Evolutionary conservation across 2,888 invertebrate species (phyloP), one percentile per base, ranked within the genome.

Genomic region (Rhopalosiphum nymphaeae): DNA sequence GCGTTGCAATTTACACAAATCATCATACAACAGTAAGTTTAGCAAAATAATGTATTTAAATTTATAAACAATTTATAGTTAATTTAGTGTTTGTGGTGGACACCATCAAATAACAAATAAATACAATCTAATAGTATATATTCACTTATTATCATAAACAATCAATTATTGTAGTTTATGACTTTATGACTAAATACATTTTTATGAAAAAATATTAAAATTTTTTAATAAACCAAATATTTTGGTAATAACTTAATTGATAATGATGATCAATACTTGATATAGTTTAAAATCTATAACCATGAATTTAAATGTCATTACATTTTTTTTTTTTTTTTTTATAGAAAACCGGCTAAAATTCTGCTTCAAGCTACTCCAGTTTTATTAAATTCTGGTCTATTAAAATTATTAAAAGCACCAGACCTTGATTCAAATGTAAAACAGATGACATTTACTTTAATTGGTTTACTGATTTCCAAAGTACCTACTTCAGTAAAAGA

Each of bases 1-100:
- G 98, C 98, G 0, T 96, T 99, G 29, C 97, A 98, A 96, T 98
- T 98, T 96, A 97, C 98, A 26, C 97, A 97, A 94, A 98, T 98
- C 95, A 97, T 98, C 89, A 97, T 98, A 89, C 97, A 97, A 95
- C 97, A 97, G 98, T 98, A 96, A 97, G 97, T 96, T 90, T 53
- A 56, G 53, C 36, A 36, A 7, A 36, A 29, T 88, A 26, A 57
- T 89, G 3, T 5, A 87, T 87, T 49, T 86, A 86, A 46, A 44
- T 46, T 26, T 78, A 21, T 36, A 9, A 21, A 36, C 5, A 7
- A 21, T 36, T 21, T 78, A 42, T 78, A 2, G 9, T 25, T 36
- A 78, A 78, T 21, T 78, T 21, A 2, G 36, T 21, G 21, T 78
- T 36, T 25, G 36, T 36, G 36, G 13, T 36, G 16, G 36, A 3